Base-by-base conservation (phyloP, 2,113 vertebrate species). In the Podiceps cristatus region DNA sequence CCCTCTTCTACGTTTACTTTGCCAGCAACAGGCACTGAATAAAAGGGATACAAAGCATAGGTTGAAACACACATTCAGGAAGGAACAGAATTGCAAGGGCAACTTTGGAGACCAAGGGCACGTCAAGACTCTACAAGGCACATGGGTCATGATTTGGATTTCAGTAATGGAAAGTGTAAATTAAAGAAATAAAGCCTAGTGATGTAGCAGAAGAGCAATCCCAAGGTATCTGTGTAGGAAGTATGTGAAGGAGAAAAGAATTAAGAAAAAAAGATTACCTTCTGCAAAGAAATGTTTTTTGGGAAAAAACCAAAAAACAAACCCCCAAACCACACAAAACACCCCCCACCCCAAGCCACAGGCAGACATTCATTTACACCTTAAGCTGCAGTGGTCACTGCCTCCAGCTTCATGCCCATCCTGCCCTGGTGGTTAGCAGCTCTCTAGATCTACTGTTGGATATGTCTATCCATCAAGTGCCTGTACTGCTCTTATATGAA, bases 321-420 rank as follows among this genome's bases (percentile, higher is more conserved):
- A 37, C 7, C 37, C 37, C 37, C 37, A 37, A 29, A 56, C 28
- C 28, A 19, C 0, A 0, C 16, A 11, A 37, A 37, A 37, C 9
- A 37, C 37, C 37, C 37, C 37, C 37, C 37, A 37, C 7, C 37
- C 7, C 37, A 58, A 69, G 23, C 37, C 69, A 64, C 29, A 58
- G 67, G 86, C 55, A 63, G 22, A n/a, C 2, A 1, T 49, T 58
- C 44, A 37, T 60, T 72, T 68, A 33, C 13, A 27, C 18, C 47
- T 84, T 56, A 63, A 69, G 79, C 59, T 86, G 59, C 82, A 88
- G 66, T 0, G 20, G 78, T 56, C 66, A 55, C 52, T 73, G 79
- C 73, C 69, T 85, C 20, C 53, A 62, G 74, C 53, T 72, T 52
- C 13, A 28, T 12, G 31, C 3, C 22, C 67, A 55, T 27, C 81